Evolutionary conservation across 2,113 vertebrate species (phyloP).

Genomic region (Corythornis vintsioides): DNA sequence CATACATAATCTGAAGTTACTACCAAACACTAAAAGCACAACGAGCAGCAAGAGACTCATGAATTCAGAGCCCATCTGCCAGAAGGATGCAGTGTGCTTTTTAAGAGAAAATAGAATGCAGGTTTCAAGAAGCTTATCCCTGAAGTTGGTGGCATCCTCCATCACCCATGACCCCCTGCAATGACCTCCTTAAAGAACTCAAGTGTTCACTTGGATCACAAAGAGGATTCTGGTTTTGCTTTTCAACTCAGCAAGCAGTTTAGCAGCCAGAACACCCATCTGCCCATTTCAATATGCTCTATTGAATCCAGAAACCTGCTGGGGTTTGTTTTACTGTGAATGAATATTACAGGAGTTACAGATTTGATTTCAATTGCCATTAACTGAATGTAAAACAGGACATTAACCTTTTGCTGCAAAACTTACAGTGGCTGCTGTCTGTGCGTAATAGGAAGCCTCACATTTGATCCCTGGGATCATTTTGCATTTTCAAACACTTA

Average conservation of each 20-base stretch:
- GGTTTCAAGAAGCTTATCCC: neutral
- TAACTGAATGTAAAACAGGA: slow-evolving; percentile 47
- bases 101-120: neutral
- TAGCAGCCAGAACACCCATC: slow-evolving; percentile 48
- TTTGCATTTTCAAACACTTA: slow-evolving; percentile 34
- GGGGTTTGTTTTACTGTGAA: slow-evolving; percentile 4
- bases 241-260: neutral
- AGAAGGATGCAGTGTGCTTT: neutral
- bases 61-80: neutral
- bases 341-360: neutral
- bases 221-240: neutral
- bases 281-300: slow-evolving; percentile 48
- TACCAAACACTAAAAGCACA: slow-evolving; percentile 10
- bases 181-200: neutral
- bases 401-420: slow-evolving; percentile 26
- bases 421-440: neutral
- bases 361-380: slow-evolving; percentile 57
- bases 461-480: slow-evolving; percentile 20
- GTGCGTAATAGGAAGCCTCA: neutral
- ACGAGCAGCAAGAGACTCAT: neutral
- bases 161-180: neutral
- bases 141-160: neutral
- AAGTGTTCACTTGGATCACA: neutral
- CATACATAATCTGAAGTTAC: neutral
- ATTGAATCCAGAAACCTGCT: slow-evolving; percentile 36